These are phyloP conservation scores for Bagarius yarrelli DNA, from an alignment of 2,113 vertebrate genomes.

Conservation along the genomic window DNA sequence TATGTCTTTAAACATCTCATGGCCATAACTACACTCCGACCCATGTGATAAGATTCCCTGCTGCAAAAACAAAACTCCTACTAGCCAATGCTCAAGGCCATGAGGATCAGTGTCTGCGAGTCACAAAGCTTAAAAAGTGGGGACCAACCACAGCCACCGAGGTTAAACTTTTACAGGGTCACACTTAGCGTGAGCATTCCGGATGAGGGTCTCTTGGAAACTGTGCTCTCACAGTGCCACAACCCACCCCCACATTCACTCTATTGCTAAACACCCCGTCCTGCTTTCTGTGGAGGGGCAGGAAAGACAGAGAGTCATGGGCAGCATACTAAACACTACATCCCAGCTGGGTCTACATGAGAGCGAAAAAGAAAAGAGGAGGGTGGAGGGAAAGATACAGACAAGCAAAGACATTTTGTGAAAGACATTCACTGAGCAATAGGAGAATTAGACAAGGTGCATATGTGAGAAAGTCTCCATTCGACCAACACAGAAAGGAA, in stretches of 20 bases:
- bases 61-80: conserved; percentile 12
- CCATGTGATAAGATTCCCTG: conserved; percentile 8
- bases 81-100: neutral
- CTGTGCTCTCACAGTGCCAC: conserved; percentile 48
- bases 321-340: conserved; percentile 60
- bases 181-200: conserved; percentile 54
- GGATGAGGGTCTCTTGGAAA: conserved; percentile 52
- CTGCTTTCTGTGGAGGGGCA: conserved; percentile 54
- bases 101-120: conserved; percentile 9
- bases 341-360: conserved; percentile 55
- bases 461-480: conserved; percentile 2
- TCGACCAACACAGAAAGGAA: neutral
- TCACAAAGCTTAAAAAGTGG: neutral
- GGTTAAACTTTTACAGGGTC: conserved; percentile 42
- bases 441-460: conserved; percentile 1
- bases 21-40: neutral
- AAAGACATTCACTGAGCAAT: neutral
- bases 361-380: conserved; percentile 26
- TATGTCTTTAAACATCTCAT: conserved; percentile 18
- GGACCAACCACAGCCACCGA: conserved; percentile 8
- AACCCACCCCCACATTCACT: conserved; percentile 15
- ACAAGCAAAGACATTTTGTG: neutral
- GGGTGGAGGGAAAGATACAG: conserved; percentile 13
- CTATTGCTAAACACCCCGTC: conserved; percentile 30
- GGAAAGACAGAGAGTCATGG: conserved; percentile 49